These are phyloP conservation scores for Cephus pygmeus DNA, from an alignment of 2,888 invertebrate species.

Conservation along the genomic window DNA sequence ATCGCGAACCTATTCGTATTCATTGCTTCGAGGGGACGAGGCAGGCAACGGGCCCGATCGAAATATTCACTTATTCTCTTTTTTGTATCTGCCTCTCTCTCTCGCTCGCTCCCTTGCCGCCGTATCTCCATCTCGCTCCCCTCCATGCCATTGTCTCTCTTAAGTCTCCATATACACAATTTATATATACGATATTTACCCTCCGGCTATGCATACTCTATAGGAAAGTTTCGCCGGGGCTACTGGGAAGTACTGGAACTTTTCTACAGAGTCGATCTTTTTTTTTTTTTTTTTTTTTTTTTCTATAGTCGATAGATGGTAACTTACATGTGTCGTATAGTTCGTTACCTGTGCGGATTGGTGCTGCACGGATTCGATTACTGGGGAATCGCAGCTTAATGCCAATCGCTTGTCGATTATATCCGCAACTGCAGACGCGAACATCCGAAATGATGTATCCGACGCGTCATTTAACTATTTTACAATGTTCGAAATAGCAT, in stretches of 20 bases:
- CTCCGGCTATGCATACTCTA: not conserved
- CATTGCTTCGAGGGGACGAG: constrained; percentile 54
- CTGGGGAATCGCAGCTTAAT: constrained; percentile 25
- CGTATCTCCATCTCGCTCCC: not conserved
- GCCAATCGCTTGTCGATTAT: constrained; percentile 10
- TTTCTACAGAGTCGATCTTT: not conserved
- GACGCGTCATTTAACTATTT: constrained; percentile 56
- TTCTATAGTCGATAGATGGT: not conserved
- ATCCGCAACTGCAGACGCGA: constrained; percentile 35
- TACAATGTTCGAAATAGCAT: constrained; percentile 48
- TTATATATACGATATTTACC: not conserved
- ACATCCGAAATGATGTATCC: constrained; percentile 56
- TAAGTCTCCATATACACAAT: not conserved
- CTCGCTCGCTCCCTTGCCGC: no score
- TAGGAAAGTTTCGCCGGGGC: not conserved
- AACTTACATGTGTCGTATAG: not conserved
- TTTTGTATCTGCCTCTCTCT: not conserved
- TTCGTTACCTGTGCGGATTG: no score
- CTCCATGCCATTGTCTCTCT: not conserved
- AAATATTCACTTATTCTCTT: not conserved
- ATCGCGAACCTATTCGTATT: constrained; percentile 66
- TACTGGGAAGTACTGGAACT: not conserved
- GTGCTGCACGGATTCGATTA: not conserved
- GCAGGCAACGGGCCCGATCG: constrained; percentile 5
- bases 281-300: not conserved